Percentiles rank a stretch among this genome's conserved stretches.
Conservation (phyloP, 2,888 invertebrate species). For the Caenorhabditis afra region DNA sequence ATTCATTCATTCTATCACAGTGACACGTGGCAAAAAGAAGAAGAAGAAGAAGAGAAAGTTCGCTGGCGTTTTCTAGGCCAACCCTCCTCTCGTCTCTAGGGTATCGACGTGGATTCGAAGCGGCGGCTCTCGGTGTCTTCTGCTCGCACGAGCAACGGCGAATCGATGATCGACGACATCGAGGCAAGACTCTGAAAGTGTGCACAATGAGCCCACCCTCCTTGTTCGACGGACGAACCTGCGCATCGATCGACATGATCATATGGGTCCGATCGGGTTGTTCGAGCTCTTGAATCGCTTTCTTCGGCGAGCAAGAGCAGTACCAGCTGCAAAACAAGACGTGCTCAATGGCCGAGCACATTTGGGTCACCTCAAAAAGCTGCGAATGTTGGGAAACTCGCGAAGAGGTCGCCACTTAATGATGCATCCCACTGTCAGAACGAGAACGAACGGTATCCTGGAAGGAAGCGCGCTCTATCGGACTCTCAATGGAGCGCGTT, state of each 20-base stretch:
- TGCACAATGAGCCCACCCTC: too few species aligned
- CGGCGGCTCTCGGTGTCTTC: slow-evolving; percentile 4
- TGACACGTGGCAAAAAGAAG: neutral
- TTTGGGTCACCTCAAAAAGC: slow-evolving; percentile 29
- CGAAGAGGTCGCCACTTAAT: slow-evolving; percentile 63
- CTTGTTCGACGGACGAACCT: slow-evolving; percentile 33
- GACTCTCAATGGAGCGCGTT: neutral
- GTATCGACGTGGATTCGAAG: slow-evolving; percentile 53
- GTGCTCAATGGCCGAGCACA: too few species aligned
- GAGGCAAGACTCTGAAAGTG: slow-evolving; percentile 48
- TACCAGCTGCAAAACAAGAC: slow-evolving; percentile 50
- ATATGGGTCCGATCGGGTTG: slow-evolving; percentile 57
- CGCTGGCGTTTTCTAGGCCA: too few species aligned
- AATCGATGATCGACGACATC: slow-evolving; percentile 46
- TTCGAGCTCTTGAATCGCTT: slow-evolving; percentile 52
- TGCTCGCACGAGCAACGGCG: slow-evolving; percentile 35
- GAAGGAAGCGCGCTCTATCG: slow-evolving; percentile 3
- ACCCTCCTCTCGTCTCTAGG: slow-evolving; percentile 14
- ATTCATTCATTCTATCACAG: too few species aligned
- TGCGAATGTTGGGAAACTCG: slow-evolving; percentile 54
- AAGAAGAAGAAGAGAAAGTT: neutral
- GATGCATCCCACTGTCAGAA: slow-evolving; percentile 59
- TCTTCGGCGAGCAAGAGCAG: slow-evolving; percentile 54
- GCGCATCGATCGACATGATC: slow-evolving; percentile 65
- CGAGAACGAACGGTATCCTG: slow-evolving; percentile 62